These are phyloP conservation scores for Polyommatus icarus DNA, from an alignment of 2,888 invertebrate genomes.

Conservation along the genomic window DNA sequence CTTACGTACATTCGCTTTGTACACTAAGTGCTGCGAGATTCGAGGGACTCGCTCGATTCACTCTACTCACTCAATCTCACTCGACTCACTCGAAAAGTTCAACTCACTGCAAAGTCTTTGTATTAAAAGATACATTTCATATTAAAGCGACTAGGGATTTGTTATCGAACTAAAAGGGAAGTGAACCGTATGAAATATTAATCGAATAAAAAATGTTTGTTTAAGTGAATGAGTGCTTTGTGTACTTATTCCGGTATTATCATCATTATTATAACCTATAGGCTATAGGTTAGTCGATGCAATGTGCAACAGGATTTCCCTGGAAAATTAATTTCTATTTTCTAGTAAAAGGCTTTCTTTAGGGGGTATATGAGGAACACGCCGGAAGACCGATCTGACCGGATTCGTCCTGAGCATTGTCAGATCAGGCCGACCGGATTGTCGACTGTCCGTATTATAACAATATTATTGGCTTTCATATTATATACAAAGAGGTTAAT, in stretches of 20 bases:
- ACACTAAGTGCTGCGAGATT: constrained; percentile 41
- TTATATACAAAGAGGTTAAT: too few relatives aligned
- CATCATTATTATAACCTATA: too few relatives aligned
- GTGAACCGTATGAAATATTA: not conserved
- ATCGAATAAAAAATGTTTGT: not conserved
- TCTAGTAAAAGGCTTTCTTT: too few relatives aligned
- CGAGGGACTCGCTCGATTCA: constrained; percentile 35
- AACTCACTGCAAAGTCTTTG: not conserved
- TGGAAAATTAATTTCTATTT: too few relatives aligned
- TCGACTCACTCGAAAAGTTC: constrained; percentile 14
- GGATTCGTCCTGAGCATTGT: too few relatives aligned
- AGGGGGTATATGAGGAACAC: too few relatives aligned
- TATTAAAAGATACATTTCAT: not conserved
- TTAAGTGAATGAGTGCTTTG: not conserved
- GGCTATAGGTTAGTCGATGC: too few relatives aligned
- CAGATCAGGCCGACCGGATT: too few relatives aligned
- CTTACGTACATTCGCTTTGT: constrained; percentile 48
- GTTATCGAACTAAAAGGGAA: not conserved
- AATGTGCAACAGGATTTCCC: too few relatives aligned
- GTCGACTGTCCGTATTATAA: too few relatives aligned
- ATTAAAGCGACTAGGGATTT: not conserved
- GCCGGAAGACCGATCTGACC: too few relatives aligned
- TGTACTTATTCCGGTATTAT: not conserved
- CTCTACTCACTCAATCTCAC: constrained; percentile 15
- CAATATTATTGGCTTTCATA: too few relatives aligned